These are phyloP conservation scores for Drosophila varians DNA, from an alignment of 1,140 invertebrate species.

Conservation along the genomic window DNA sequence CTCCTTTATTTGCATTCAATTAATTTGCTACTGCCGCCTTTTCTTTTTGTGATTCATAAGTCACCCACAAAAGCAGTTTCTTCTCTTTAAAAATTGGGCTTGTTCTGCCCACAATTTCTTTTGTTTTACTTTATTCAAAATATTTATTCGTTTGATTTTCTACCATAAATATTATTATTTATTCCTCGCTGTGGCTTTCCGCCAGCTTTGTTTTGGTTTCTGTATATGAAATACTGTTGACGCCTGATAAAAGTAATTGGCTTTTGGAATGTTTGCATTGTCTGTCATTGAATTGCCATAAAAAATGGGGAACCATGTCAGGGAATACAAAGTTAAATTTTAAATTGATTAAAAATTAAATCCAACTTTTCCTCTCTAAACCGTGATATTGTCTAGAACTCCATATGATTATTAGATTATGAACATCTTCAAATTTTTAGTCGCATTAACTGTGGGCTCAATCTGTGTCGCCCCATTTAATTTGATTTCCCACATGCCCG, in stretches of 20 bases:
- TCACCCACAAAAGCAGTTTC: not conserved
- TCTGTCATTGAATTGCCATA: slow-evolving; percentile 4
- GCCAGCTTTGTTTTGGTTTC: slow-evolving; percentile 17
- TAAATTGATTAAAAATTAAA: not conserved
- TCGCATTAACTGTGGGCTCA: slow-evolving; percentile 12
- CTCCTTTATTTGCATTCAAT: slow-evolving; percentile 33
- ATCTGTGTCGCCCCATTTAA: slow-evolving; percentile 24
- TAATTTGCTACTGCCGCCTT: slow-evolving; percentile 4
- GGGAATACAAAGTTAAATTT: slow-evolving; percentile 13
- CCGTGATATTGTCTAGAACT: slow-evolving; percentile 11
- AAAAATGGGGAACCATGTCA: not conserved
- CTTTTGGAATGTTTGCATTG: slow-evolving; percentile 27
- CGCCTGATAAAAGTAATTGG: slow-evolving; percentile 35
- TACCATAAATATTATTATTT: slow-evolving; percentile 35
- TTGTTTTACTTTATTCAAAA: slow-evolving; percentile 29
- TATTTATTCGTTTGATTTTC: slow-evolving; percentile 43
- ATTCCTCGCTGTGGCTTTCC: slow-evolving; percentile 8
- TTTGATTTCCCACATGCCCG: slow-evolving; percentile 35
- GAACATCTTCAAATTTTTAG: slow-evolving; percentile 7
- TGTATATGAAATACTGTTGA: slow-evolving; percentile 25
- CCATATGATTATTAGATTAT: slow-evolving; percentile 14
- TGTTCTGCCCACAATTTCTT: slow-evolving; percentile 14
- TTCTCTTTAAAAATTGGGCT: slow-evolving; percentile 5
- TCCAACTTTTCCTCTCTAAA: not conserved
- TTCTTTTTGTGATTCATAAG: slow-evolving; percentile 10